Evolutionary conservation across 2,797 vertebrate genomes (phyloP).

Genomic region (Hirundo rustica): DNA sequence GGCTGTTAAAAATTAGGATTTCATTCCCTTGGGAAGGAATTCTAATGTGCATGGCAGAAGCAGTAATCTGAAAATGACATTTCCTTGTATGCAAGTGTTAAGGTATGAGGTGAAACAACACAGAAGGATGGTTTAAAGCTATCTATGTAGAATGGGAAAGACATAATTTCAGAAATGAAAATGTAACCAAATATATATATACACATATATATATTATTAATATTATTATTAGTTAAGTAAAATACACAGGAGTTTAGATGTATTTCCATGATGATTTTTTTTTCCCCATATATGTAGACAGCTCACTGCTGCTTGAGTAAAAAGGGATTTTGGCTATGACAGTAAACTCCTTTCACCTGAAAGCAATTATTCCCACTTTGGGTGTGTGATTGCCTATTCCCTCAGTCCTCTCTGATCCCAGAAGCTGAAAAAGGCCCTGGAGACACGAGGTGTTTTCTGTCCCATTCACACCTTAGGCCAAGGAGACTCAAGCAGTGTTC

Average conservation of each 20-base stretch:
- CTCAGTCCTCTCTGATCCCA: background rate
- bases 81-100: background rate
- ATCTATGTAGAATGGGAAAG: background rate
- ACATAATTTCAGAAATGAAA: background rate
- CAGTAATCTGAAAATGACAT: background rate
- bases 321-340: background rate
- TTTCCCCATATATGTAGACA: rapidly evolving
- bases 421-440: background rate
- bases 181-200: background rate
- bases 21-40: background rate
- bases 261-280: background rate
- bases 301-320: background rate
- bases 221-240: background rate
- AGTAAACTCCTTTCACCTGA: background rate
- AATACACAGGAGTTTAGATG: background rate
- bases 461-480: background rate
- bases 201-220: background rate
- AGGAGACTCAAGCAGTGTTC: rapidly evolving
- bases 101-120: background rate
- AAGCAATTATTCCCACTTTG: background rate
- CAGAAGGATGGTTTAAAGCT: background rate
- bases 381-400: background rate
- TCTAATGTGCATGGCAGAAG: background rate
- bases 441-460: rapidly evolving
- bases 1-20: conserved; percentile 11